Conservation (phyloP, 1,140 invertebrate species). For the Trissolcus basalis region DNA sequence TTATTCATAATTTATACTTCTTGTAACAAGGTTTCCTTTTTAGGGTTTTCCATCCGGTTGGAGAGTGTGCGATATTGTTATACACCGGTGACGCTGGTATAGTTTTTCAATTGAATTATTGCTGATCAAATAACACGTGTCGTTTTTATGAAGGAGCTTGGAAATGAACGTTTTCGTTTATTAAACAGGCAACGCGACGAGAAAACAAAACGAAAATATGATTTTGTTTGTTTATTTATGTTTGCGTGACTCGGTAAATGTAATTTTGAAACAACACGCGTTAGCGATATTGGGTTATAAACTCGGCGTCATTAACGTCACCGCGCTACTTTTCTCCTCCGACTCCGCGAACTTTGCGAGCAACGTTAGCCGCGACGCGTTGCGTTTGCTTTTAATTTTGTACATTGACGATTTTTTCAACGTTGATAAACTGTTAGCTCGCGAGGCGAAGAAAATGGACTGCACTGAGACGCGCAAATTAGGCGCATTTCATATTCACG, state of each 20-base stretch:
- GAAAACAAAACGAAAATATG: slow-evolving; percentile 35
- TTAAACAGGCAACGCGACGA: slow-evolving; percentile 22
- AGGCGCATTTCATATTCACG: slow-evolving; percentile 41
- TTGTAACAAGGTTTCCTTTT: slow-evolving; percentile 4
- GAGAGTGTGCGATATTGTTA: slow-evolving; percentile 19
- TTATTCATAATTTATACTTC: too few relatives aligned
- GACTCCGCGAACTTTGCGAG: too few relatives aligned
- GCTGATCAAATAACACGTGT: slow-evolving; percentile 33
- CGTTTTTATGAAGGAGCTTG: slow-evolving; percentile 33
- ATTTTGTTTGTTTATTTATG: slow-evolving; percentile 43
- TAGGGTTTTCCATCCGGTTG: slow-evolving; percentile 32
- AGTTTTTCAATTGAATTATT: slow-evolving; percentile 43
- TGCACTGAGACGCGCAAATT: slow-evolving; percentile 10
- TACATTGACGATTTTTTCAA: neutral
- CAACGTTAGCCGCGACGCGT: too few relatives aligned
- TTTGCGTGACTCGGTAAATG: too few relatives aligned
- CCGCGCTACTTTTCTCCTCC: too few relatives aligned
- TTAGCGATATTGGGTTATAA: too few relatives aligned
- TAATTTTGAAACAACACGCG: too few relatives aligned
- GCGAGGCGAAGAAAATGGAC: too few relatives aligned
- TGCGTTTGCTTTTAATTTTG: neutral
- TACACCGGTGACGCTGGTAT: slow-evolving; percentile 26
- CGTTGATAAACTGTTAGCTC: too few relatives aligned
- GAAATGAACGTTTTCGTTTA: slow-evolving; percentile 37
- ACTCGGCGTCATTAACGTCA: too few relatives aligned